Evolutionary conservation across 2,113 vertebrate species (phyloP).

Genomic region (Rhinogobius similis): DNA sequence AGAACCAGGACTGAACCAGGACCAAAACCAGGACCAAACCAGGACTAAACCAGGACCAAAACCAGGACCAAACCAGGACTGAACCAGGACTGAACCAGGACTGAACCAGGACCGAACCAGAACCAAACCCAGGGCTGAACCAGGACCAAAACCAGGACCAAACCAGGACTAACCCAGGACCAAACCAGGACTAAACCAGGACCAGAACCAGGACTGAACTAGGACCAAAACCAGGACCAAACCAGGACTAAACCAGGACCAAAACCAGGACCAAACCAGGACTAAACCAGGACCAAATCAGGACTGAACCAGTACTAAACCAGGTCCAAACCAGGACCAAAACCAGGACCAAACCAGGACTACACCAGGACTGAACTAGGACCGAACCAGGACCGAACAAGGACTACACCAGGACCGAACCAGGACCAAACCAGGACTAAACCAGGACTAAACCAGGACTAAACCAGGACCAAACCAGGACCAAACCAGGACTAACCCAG

Average conservation of each 20-base stretch:
- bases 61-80: background rate
- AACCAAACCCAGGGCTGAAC: background rate
- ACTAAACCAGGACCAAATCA: too few relatives aligned
- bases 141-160: background rate
- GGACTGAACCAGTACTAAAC: too few relatives aligned
- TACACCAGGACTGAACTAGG: background rate
- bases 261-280: too few relatives aligned
- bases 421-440: conserved; percentile 1
- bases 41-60: conserved; percentile 1
- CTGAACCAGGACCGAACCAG: background rate
- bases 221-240: too few relatives aligned
- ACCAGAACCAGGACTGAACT: too few relatives aligned
- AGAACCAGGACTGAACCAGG: background rate
- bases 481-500: background rate
- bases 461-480: background rate
- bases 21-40: background rate
- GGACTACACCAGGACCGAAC: background rate
- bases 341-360: too few relatives aligned
- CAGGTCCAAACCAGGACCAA: too few relatives aligned
- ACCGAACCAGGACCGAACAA: background rate
- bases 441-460: background rate
- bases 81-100: background rate
- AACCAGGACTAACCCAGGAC: background rate
- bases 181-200: too few relatives aligned
- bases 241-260: too few relatives aligned